Evolutionary conservation across 2,888 invertebrate species (phyloP), one percentile per base, ranked within the genome.

Genomic region (Camponotus fellah): DNA sequence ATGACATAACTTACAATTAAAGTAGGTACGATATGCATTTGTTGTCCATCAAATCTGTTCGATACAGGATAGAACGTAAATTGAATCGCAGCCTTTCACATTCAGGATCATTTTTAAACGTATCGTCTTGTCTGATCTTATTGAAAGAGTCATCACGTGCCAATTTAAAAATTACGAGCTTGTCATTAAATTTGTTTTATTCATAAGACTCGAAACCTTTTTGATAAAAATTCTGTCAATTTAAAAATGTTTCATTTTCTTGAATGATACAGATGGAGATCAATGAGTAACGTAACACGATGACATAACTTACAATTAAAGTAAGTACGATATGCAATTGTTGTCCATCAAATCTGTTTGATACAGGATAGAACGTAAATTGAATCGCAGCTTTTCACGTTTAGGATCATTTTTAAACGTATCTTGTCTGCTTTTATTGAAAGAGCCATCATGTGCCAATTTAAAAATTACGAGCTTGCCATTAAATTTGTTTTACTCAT

Each of bases 291-390:
- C 37, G 32, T 34, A 0, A 37, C 17, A 40, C 37, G 37, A 56
- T 9, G 37, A 79, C 17, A 32, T 17, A 21, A 79, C 34, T 43
- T 43, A 34, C 10, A 60, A 58, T 40, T 37, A 58, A 6, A 34
- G 10, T 26, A 40, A 21, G 46, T 34, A n/a, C 14, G 10, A 0
- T 2, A 34, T 32, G 34, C 21, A 60, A 72, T 43, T 26, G 14
- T 43, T 26, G 14, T 58, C 46, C 37, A 21, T 46, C 21, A 40
- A 74, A 79, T 60, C 34, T 60, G 60, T 12, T 60, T 46, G 12
- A 79, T 79, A 21, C 58, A 58, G n/a, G 40, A 58, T 71, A 53
- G 43, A 60, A 72, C 2, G 21, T 14, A 37, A 32, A 10, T 17
- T 46, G 46, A 74, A 60, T 60, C 14, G 12, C 21, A 21, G 26